Evolutionary conservation across 1,140 invertebrate genomes (phyloP).

Genomic region (Thaumatotibia leucotreta): DNA sequence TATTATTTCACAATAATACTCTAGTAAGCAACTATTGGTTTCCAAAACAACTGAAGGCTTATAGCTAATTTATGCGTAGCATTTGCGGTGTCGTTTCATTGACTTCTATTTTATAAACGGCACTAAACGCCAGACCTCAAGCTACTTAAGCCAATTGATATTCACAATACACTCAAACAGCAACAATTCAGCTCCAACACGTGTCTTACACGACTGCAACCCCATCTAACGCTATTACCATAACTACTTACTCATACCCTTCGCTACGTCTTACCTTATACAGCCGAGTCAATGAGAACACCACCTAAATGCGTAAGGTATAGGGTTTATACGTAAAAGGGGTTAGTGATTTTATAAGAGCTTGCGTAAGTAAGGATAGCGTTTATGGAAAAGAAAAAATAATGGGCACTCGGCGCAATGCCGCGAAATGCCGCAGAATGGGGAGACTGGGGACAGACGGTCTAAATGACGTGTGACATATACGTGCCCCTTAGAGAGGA

Average conservation of each 20-base stretch:
- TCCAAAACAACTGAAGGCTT: no score
- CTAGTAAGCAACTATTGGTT: no score
- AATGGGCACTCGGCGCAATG: slow-evolving; percentile 48
- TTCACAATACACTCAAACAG: slow-evolving; percentile 11
- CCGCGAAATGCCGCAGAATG: slow-evolving; percentile 33
- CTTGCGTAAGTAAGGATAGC: slow-evolving; percentile 24
- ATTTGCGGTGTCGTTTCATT: neutral
- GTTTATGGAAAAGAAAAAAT: slow-evolving; percentile 66
- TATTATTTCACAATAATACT: no score
- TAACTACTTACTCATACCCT: neutral
- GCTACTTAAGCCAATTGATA: slow-evolving; percentile 8
- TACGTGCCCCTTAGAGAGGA: slow-evolving; percentile 44
- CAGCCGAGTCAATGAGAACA: neutral
- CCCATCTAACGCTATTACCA: neutral
- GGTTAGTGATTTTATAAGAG: neutral
- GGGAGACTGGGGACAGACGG: slow-evolving; percentile 44
- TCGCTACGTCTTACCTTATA: neutral
- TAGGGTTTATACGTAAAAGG: slow-evolving; percentile 15
- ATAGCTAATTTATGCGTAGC: no score
- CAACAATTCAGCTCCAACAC: neutral
- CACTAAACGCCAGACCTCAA: neutral
- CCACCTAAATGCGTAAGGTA: neutral
- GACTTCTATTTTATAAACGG: neutral
- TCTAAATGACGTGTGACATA: slow-evolving; percentile 68
- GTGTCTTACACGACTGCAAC: slow-evolving; percentile 5